Evolutionary conservation across 1,140 invertebrate genomes (phyloP), one percentile per base, ranked within the genome.

Genomic region (Oryctes rhinoceros): DNA sequence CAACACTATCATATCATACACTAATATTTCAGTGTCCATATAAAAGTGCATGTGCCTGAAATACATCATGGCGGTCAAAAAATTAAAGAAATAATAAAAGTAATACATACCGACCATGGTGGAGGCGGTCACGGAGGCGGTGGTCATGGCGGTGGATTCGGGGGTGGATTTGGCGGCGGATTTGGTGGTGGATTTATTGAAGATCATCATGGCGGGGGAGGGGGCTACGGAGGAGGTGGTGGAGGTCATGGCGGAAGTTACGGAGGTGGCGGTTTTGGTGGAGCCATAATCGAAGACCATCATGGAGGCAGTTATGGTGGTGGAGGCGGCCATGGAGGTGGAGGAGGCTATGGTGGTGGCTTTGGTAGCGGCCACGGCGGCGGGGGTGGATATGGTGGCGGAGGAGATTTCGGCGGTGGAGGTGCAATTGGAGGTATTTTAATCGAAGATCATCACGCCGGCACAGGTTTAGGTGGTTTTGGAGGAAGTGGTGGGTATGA

Each of bases 201-300:
- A 10, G 65, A 71, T 71, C 65, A 71, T 35, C 65, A 71, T 71
- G 65, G 65, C 7, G 53, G 53, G 3, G 53, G 53, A 62, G 53
- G 53, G 13, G 53, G 53, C 7, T 62, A 62, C 13, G 53, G 53
- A n/a, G 53, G 53, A 30, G 65, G 65, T 35, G 65, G 65, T 9
- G 65, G 65, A 4, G 24, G 65, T 13, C 24, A 24, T 1, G 65
- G 65, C 9, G 65, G 65, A 6, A 30, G 65, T 30, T 71, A 35
- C 13, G 65, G 24, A 11, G 65, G 65, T 71, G 20, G 65, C 65
- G 53, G 53, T 62, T 11, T 62, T 10, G 39, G 39, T 7, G 39
- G 39, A 44, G 9, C 0, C 1, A 62, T 62, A 62, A 62, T 44
- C 39, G 53, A 62, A 62, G 53, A 62, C 5, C 53, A 62, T 6